Evolutionary conservation across 1,140 invertebrate genomes (phyloP), one percentile per base, ranked within the genome.

Genomic region (Heliothis virescens): DNA sequence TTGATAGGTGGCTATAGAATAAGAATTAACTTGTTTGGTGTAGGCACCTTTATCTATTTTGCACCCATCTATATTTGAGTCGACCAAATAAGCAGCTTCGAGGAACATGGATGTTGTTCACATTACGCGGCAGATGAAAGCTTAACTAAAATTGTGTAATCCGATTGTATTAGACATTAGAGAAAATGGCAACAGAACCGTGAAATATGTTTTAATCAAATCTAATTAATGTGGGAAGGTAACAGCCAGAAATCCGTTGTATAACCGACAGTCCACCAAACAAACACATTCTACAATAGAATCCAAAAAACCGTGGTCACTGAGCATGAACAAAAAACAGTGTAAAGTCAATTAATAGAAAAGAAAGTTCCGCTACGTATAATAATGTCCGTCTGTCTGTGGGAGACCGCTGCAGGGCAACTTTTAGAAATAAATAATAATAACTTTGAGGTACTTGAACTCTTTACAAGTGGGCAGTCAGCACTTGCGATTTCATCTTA

Each of bases 281-380:
- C 5, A 41, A 41, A 41, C 34, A 48, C 7, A 71, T 12, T 52
- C 47, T 50, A 26, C n/a, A 18, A 52, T 13, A 69, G 13, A 21
- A 13, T 13, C 67, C 48, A 53, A 71, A 71, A 26, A 50, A 16
- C 47, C 67, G 47, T 34, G 57, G 47, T 62, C 59, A 75, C 34
- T 18, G 47, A 75, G 55, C 73, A 75, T 75, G 73, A 62, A 75
- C 57, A 75, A 75, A 62, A 75, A 75, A 63, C 53, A 59, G 18
- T 47, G 41, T 63, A 62, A 52, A 63, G 55, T 50, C 55, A 60
- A 75, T 75, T 62, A 75, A 60, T 59, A 74, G 55, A 75, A 75
- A 75, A 62, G 73, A 75, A 75, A 75, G 73, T 75, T 41, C 34
- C n/a, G 48, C 21, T 29, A 63, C 73, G 57, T 75, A 62, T 75